These are phyloP conservation scores for Philopotamus ludificatus DNA, from an alignment of 1,140 invertebrate species.

Conservation along the genomic window DNA sequence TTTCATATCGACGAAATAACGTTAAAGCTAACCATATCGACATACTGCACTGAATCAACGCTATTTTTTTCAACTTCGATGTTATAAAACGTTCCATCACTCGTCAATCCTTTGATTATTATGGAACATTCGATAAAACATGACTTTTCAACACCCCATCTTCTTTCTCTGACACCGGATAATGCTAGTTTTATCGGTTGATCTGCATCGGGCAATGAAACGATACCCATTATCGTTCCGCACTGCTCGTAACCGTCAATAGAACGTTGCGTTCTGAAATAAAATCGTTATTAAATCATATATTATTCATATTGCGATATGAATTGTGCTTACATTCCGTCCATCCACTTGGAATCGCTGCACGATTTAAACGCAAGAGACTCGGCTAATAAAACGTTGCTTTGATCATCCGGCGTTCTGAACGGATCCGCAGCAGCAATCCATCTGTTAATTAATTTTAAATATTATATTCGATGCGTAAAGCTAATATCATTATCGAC, in stretches of 20 bases:
- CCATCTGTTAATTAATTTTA: slow-evolving; percentile 56
- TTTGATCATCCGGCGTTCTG: slow-evolving; percentile 56
- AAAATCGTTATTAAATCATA: no score
- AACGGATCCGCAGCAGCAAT: slow-evolving; percentile 53
- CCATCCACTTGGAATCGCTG: slow-evolving; percentile 50
- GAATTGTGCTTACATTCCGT: slow-evolving; percentile 48
- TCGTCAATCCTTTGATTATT: slow-evolving; percentile 44
- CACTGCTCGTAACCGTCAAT: slow-evolving; percentile 55
- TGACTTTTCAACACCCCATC: slow-evolving; percentile 47
- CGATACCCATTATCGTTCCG: slow-evolving; percentile 53
- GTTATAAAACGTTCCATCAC: slow-evolving; percentile 51
- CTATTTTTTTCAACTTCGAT: slow-evolving; percentile 47
- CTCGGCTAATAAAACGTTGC: slow-evolving; percentile 52
- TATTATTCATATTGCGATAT: no score
- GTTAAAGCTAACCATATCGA: no score
- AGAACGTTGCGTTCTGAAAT: slow-evolving; percentile 41
- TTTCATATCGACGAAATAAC: no score
- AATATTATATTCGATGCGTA: neutral
- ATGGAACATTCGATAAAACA: slow-evolving; percentile 44
- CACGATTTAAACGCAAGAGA: slow-evolving; percentile 58
- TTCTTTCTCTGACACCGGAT: slow-evolving; percentile 41
- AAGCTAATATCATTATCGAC: no score
- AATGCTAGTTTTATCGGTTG: slow-evolving; percentile 30
- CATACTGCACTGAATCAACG: slow-evolving; percentile 51
- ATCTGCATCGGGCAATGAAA: slow-evolving; percentile 45